Conservation (phyloP, 2,113 vertebrate species). For the Orientallactaga bullata region DNA sequence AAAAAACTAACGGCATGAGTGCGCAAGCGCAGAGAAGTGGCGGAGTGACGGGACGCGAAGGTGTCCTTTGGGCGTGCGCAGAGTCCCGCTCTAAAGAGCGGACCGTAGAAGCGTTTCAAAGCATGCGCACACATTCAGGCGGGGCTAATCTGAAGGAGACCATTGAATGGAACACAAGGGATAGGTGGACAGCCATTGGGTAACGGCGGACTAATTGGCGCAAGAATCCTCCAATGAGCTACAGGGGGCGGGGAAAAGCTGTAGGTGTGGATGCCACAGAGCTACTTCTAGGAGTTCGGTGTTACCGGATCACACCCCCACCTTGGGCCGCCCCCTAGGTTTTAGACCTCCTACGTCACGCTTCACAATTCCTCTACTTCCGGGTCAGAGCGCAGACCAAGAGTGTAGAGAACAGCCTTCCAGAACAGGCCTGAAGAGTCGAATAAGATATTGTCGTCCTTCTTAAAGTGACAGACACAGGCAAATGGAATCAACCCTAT, state of each 20-base stretch:
- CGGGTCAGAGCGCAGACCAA: conserved; percentile 62
- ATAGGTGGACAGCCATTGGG: conserved; percentile 12
- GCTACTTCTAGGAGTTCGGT: not conserved
- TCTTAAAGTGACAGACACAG: conserved; percentile 78
- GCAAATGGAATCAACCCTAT: not conserved
- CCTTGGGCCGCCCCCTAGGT: not conserved
- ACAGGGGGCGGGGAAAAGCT: not conserved
- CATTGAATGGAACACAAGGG: not conserved
- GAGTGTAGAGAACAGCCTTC: not conserved
- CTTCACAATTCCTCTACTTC: conserved; percentile 56
- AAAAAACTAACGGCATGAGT: conserved; percentile 30
- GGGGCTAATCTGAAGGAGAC: not conserved
- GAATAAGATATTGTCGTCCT: conserved; percentile 51
- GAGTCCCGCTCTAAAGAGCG: fast-evolving
- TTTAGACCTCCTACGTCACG: not conserved
- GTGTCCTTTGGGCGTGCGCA: conserved; percentile 26
- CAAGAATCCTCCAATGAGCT: conserved; percentile 30
- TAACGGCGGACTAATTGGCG: not conserved
- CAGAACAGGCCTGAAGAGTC: conserved; percentile 65
- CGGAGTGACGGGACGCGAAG: fast-evolving
- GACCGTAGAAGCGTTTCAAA: fast-evolving
- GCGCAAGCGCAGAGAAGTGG: conserved; percentile 68
- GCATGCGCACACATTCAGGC: conserved; percentile 38
- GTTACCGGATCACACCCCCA: not conserved
- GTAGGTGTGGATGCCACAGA: not conserved